These are phyloP conservation scores for Thalassarche chlororhynchos DNA, from an alignment of 2,113 vertebrate species.

Conservation along the genomic window DNA sequence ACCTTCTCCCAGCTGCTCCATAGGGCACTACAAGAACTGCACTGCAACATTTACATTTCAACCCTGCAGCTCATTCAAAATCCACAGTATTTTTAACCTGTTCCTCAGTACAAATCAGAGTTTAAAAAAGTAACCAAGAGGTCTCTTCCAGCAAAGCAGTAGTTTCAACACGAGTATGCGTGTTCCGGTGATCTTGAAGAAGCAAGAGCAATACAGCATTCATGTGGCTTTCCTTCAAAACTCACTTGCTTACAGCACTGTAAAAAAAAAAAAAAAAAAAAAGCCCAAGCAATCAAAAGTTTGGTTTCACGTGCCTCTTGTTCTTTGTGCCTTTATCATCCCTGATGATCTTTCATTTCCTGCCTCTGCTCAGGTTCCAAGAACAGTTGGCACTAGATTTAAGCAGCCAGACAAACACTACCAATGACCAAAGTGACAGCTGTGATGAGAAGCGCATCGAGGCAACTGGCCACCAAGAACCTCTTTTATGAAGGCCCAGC, in stretches of 20 bases:
- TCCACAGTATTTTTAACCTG: neutral
- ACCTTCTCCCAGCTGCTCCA: neutral
- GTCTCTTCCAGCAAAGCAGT: neutral
- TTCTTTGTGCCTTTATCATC: neutral
- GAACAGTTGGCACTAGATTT: neutral
- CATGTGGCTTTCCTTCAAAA: neutral
- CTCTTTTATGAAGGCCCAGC: neutral
- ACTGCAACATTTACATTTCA: neutral
- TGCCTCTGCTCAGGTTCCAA: neutral
- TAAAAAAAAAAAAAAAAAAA: neutral
- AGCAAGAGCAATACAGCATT: neutral
- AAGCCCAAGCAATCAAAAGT: neutral
- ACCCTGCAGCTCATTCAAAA: neutral
- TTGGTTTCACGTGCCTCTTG: neutral
- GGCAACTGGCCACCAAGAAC: neutral
- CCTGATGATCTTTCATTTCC: neutral
- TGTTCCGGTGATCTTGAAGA: neutral
- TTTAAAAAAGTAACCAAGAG: neutral
- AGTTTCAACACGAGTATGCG: neutral
- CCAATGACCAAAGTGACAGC: neutral
- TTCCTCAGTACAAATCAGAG: neutral
- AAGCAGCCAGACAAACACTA: neutral
- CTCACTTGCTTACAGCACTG: neutral
- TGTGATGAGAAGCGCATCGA: rapidly evolving
- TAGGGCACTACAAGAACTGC: neutral